Evolutionary conservation across 2,113 vertebrate genomes (phyloP).

Genomic region (Seriola aureovittata): DNA sequence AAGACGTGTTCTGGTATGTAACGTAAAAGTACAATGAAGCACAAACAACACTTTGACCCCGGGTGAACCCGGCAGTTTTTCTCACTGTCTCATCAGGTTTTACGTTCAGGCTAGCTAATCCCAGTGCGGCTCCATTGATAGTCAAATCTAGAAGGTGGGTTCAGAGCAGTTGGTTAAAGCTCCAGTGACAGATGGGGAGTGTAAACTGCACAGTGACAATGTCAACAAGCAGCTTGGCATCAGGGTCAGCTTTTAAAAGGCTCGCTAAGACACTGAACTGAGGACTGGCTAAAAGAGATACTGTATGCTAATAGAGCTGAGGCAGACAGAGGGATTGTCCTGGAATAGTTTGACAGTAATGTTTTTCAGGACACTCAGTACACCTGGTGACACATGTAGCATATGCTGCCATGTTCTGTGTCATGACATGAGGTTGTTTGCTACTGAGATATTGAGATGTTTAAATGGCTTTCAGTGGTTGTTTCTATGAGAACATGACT

Average conservation of each 20-base stretch:
- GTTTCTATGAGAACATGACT: neutral
- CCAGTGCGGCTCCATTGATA: conserved; percentile 21
- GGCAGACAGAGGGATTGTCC: conserved; percentile 7
- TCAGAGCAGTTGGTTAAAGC: conserved; percentile 65
- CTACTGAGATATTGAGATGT: neutral
- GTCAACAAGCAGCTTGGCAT: conserved; percentile 53
- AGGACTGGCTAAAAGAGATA: conserved; percentile 19
- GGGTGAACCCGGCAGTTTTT: neutral
- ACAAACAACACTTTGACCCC: neutral
- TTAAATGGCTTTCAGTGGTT: neutral
- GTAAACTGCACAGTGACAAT: conserved; percentile 33
- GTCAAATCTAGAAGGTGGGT: conserved; percentile 47
- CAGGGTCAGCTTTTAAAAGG: conserved; percentile 68
- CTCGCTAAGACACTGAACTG: conserved; percentile 53
- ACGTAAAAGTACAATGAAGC: neutral
- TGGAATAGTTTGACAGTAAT: neutral
- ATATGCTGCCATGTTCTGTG: neutral
- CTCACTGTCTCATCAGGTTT: conserved; percentile 5
- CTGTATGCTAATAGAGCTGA: neutral
- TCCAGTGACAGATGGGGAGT: conserved; percentile 72
- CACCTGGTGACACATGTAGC: neutral
- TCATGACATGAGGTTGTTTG: neutral
- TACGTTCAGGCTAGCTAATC: conserved; percentile 13
- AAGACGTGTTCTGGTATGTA: neutral
- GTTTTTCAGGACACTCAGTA: neutral